Conservation (phyloP, 2,797 vertebrate species). For the Myiotriccus ornatus region DNA sequence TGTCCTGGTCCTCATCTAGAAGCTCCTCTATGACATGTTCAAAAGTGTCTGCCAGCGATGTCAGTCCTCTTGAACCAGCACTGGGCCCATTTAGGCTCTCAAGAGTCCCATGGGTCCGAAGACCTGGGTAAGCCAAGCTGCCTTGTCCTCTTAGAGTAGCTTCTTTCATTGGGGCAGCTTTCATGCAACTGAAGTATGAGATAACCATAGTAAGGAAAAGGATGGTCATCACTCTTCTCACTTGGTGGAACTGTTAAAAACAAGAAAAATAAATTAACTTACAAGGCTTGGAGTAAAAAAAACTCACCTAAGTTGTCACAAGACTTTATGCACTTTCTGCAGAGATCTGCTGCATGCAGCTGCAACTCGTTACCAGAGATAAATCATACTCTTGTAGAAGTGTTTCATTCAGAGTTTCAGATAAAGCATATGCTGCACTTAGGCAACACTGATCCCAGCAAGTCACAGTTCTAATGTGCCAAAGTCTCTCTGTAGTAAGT, state of each 20-base stretch:
- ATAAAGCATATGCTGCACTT: constrained; percentile 15
- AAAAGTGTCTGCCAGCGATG: constrained; percentile 93
- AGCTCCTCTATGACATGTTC: constrained; percentile 99
- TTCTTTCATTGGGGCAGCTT: constrained; percentile 99
- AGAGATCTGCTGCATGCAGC: neutral
- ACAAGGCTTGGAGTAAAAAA: neutral
- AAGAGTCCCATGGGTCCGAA: constrained; percentile 92
- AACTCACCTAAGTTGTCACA: neutral
- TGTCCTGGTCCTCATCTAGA: constrained; percentile 86
- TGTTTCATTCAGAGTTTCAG: constrained; percentile 9
- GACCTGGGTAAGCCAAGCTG: constrained; percentile 92
- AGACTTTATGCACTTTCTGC: neutral
- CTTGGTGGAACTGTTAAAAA: constrained; percentile 94
- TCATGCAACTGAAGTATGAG: constrained; percentile 99
- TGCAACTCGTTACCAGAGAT: neutral
- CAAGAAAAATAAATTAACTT: constrained; percentile 22
- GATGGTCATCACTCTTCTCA: constrained; percentile 99
- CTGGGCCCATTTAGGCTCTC: constrained; percentile 85
- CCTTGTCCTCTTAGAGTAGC: constrained; percentile 91
- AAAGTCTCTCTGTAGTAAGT: constrained; percentile 18
- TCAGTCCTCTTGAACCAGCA: constrained; percentile 80
- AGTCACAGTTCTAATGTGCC: neutral
- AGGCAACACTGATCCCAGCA: constrained; percentile 1
- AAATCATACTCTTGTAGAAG: neutral
- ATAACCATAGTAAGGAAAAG: constrained; percentile 99